Conservation (phyloP, 2,888 invertebrate genomes). For the Mythimna loreyi region DNA sequence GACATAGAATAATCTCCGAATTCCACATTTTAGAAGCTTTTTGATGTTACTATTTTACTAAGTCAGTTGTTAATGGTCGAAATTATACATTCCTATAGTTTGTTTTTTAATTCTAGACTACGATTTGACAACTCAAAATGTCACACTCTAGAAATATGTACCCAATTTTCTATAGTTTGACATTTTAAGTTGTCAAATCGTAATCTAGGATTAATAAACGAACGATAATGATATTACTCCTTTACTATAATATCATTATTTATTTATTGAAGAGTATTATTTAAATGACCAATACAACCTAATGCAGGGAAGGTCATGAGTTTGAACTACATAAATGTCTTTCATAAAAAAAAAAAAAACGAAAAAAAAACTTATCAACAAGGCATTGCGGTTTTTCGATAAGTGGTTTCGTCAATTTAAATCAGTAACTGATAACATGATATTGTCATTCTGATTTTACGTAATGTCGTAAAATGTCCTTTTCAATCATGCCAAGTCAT, state of each 20-base stretch:
- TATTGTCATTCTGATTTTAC: background rate
- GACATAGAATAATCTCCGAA: conserved; percentile 40
- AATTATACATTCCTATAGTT: conserved; percentile 65
- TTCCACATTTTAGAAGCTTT: conserved; percentile 17
- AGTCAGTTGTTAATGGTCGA: conserved; percentile 31
- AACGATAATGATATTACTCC: conserved; percentile 54
- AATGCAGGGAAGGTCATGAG: background rate
- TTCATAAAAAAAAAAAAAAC: too few species aligned
- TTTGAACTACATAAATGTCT: background rate
- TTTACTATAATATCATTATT: conserved; percentile 30
- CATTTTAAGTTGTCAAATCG: too few species aligned
- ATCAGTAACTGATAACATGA: background rate
- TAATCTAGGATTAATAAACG: too few species aligned
- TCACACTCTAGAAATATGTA: too few species aligned
- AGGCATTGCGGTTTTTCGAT: background rate
- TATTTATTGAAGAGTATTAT: conserved; percentile 38
- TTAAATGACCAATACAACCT: conserved; percentile 7
- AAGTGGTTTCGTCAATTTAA: background rate
- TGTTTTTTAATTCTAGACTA: too few species aligned
- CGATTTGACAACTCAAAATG: too few species aligned
- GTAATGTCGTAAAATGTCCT: background rate
- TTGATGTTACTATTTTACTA: conserved; percentile 38
- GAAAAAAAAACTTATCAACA: background rate
- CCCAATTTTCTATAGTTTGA: too few species aligned
- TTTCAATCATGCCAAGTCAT: conserved; percentile 2